Evolutionary conservation across 2,113 vertebrate species (phyloP).

Genomic region (Greenwoodochromis staneri): DNA sequence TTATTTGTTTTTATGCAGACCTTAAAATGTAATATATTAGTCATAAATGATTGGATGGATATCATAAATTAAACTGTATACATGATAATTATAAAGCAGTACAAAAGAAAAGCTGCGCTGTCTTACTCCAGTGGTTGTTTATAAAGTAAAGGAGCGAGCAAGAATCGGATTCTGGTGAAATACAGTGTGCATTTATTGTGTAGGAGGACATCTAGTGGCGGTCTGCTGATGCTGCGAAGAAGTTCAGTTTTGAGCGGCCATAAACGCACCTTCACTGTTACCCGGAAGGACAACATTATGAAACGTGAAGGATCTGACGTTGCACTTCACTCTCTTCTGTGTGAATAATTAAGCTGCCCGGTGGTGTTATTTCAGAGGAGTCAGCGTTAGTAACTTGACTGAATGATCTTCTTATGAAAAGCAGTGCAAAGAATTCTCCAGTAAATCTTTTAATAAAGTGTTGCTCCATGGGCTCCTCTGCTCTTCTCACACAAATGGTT

Average conservation of each 20-base stretch:
- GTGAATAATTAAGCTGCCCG: neutral
- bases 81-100: neutral
- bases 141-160: neutral
- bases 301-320: neutral
- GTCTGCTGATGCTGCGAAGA: rapidly evolving
- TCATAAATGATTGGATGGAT: neutral
- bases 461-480: neutral
- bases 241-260: neutral
- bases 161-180: neutral
- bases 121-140: neutral
- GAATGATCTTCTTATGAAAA: neutral
- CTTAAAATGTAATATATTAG: neutral
- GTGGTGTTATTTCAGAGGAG: neutral
- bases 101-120: neutral
- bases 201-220: neutral
- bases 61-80: neutral
- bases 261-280: neutral
- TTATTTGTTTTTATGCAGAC: neutral
- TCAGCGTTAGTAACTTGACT: neutral
- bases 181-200: neutral
- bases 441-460: neutral
- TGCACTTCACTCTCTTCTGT: neutral
- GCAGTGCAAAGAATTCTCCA: neutral
- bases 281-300: slow-evolving; percentile 44
- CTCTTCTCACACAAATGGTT: neutral